Evolutionary conservation across 1,140 invertebrate species (phyloP).

Genomic region (Sitophilus oryzae): DNA sequence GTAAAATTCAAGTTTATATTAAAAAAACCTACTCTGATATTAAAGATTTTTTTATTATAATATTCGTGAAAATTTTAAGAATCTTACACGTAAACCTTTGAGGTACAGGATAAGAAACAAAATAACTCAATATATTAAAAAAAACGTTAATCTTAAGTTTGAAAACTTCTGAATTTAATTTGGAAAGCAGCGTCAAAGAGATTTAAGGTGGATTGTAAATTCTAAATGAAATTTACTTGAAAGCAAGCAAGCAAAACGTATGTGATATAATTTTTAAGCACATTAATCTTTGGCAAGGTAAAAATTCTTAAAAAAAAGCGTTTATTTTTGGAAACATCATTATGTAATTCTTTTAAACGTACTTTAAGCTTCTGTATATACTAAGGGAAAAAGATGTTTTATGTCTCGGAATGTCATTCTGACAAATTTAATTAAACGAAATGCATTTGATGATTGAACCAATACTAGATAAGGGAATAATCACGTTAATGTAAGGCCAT

Average conservation of each 20-base stretch:
- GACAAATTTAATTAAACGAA: neutral
- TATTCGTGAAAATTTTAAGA: no score
- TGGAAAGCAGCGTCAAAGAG: neutral
- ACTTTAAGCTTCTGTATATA: no score
- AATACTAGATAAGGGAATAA: constrained; percentile 1
- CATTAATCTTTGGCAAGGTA: neutral
- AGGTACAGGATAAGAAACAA: no score
- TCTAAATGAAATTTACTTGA: neutral
- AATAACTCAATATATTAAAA: no score
- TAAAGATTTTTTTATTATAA: no score
- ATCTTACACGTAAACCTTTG: no score
- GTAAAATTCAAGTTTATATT: no score
- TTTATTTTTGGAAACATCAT: no score
- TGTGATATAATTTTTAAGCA: constrained; percentile 7
- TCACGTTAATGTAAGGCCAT: neutral
- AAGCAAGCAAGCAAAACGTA: neutral
- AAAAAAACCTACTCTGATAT: no score
- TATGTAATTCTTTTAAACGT: no score
- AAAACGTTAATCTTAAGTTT: no score
- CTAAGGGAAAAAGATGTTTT: neutral
- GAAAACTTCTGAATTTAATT: neutral
- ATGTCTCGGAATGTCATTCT: neutral
- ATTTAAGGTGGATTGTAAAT: neutral
- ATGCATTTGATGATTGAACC: constrained; percentile 1
- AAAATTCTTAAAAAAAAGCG: no score